phyloP scores from a whole-genome alignment of 1,140 invertebrate genomes.

The Radopholus similis region DNA sequence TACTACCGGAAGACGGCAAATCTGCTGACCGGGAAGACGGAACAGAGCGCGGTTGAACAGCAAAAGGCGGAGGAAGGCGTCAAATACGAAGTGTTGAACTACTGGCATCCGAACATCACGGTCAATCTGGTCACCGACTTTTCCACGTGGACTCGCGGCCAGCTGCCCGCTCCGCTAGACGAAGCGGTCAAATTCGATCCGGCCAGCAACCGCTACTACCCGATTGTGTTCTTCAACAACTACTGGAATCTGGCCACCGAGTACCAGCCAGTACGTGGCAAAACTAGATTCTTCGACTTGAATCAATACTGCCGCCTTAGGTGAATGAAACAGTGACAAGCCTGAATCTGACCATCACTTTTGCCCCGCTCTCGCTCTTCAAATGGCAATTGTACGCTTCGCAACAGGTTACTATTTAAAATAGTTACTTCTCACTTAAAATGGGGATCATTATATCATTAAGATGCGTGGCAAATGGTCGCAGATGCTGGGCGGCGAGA shows the following conservation, averaged over 20 bases:
- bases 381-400: conserved; percentile 94
- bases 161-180: conserved; percentile 45
- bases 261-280: no score
- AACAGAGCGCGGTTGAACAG: conserved; percentile 54
- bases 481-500: conserved; percentile 65
- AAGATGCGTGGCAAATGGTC: conserved; percentile 64
- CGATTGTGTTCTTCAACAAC: conserved; percentile 73
- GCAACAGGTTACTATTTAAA: conserved; percentile 66
- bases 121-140: conserved; percentile 90
- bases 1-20: conserved; percentile 84
- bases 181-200: conserved; percentile 74
- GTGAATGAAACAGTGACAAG: conserved; percentile 75
- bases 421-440: conserved; percentile 7
- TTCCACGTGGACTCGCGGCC: conserved; percentile 79
- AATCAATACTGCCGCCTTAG: no score
- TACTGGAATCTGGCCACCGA: conserved; percentile 77
- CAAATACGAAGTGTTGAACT: conserved; percentile 82
- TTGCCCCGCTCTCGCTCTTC: conserved; percentile 85
- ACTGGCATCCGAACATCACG: conserved; percentile 98
- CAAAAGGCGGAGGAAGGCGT: conserved; percentile 72
- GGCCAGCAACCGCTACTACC: conserved; percentile 66
- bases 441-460: conserved; percentile 1
- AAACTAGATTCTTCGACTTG: no score
- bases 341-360: conserved; percentile 73
- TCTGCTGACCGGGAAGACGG: conserved; percentile 76